These are phyloP conservation scores for Ginglymostoma cirratum DNA, from an alignment of 2,113 vertebrate species.

Conservation along the genomic window DNA sequence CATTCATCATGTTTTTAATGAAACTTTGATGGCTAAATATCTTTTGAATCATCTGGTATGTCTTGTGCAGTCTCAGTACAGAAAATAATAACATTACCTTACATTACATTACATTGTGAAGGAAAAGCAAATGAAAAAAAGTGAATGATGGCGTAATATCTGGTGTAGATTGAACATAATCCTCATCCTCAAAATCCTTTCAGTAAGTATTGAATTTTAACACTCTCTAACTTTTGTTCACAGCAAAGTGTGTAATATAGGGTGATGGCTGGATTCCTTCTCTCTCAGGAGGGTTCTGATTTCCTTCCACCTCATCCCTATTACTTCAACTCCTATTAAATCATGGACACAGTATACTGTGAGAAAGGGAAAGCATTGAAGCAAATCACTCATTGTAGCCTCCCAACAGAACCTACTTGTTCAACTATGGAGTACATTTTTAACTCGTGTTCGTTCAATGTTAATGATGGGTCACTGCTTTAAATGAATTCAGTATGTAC, in stretches of 20 bases:
- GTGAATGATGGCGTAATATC: neutral
- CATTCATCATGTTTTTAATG: slow-evolving; percentile 12
- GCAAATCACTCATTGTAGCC: neutral
- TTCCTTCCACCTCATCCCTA: neutral
- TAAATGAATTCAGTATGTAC: no score
- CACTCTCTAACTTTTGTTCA: neutral
- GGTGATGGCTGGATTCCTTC: neutral
- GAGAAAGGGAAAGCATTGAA: neutral
- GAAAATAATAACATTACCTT: neutral
- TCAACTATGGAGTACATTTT: neutral
- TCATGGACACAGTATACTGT: neutral
- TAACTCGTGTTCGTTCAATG: neutral
- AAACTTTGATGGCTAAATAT: neutral
- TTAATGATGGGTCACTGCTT: no score
- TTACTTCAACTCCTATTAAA: neutral
- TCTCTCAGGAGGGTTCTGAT: neutral
- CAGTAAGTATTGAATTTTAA: neutral
- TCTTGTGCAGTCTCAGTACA: neutral
- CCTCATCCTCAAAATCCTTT: neutral
- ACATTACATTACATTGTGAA: neutral
- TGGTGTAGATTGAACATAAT: neutral
- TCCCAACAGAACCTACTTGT: neutral
- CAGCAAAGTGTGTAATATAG: neutral
- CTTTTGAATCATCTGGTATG: neutral
- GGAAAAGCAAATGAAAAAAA: neutral